Percentiles rank a stretch among this genome's conserved stretches.
phyloP scores from a whole-genome alignment of 1,140 invertebrate species.

The Ceratina calcarata region DNA sequence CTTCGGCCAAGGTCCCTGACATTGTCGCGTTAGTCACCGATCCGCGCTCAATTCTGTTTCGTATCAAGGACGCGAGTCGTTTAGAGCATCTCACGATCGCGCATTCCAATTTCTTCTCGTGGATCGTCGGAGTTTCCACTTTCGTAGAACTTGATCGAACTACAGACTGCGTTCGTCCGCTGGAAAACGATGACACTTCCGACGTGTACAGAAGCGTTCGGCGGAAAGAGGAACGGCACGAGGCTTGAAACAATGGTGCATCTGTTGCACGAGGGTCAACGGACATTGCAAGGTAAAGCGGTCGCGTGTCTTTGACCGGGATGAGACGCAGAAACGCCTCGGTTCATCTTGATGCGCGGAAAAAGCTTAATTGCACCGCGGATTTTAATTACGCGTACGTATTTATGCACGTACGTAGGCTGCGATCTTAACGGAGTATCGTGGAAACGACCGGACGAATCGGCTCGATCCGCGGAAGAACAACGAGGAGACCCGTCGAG shows the following conservation, averaged over 20 bases:
- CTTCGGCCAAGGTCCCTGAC: slow-evolving; percentile 2
- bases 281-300: slow-evolving; percentile 14
- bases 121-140: no score
- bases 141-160: no score
- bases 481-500: not conserved
- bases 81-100: not conserved
- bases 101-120: not conserved
- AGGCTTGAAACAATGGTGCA: slow-evolving; percentile 25
- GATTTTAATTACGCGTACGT: slow-evolving; percentile 28
- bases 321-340: slow-evolving; percentile 25
- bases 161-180: no score
- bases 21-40: slow-evolving; percentile 21
- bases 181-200: not conserved
- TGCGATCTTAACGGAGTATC: slow-evolving; percentile 30
- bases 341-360: slow-evolving; percentile 16
- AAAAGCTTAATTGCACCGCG: slow-evolving; percentile 26
- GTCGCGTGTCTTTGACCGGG: slow-evolving; percentile 37
- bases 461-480: no score
- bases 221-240: not conserved
- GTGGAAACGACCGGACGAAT: not conserved
- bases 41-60: not conserved
- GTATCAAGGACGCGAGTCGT: not conserved
- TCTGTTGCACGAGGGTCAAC: slow-evolving; percentile 43
- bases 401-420: not conserved
- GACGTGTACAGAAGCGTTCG: not conserved